Evolutionary conservation across 2,113 vertebrate genomes (phyloP).

Genomic region (Australoheros scitulus): DNA sequence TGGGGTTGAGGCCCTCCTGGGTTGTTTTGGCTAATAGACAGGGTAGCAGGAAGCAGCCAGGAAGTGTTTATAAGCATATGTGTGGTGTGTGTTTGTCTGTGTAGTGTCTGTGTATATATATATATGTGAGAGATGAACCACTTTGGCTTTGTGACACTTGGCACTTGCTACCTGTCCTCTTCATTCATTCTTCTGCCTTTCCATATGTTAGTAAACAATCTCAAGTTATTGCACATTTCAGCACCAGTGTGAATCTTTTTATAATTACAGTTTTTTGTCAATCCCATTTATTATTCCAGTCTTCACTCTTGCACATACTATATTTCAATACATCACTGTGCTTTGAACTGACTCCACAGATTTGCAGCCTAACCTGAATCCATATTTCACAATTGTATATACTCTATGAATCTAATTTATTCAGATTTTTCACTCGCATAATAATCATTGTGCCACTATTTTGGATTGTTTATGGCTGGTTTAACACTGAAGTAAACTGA

Average conservation of each 20-base stretch:
- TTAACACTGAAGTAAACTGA: neutral
- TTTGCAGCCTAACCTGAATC: neutral
- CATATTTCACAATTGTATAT: neutral
- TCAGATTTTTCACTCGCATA: neutral
- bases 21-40: constrained; percentile 27
- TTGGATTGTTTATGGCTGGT: neutral
- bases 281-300: neutral
- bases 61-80: neutral
- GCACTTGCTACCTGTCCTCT: neutral
- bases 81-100: neutral
- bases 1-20: constrained; percentile 42
- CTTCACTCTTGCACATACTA: accelerated
- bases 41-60: constrained; percentile 9
- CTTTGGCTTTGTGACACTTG: constrained; percentile 21
- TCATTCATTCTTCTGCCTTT: neutral
- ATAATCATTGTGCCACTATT: neutral
- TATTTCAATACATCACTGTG: neutral
- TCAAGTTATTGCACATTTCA: neutral
- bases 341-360: neutral
- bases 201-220: neutral
- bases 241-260: neutral
- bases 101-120: neutral
- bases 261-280: neutral
- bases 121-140: neutral
- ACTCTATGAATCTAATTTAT: neutral